A percentile compares a stretch with the other conserved stretches of the same genome.
These are phyloP conservation scores for Picus viridis DNA, from an alignment of 2,797 vertebrate genomes.

Conservation along the genomic window DNA sequence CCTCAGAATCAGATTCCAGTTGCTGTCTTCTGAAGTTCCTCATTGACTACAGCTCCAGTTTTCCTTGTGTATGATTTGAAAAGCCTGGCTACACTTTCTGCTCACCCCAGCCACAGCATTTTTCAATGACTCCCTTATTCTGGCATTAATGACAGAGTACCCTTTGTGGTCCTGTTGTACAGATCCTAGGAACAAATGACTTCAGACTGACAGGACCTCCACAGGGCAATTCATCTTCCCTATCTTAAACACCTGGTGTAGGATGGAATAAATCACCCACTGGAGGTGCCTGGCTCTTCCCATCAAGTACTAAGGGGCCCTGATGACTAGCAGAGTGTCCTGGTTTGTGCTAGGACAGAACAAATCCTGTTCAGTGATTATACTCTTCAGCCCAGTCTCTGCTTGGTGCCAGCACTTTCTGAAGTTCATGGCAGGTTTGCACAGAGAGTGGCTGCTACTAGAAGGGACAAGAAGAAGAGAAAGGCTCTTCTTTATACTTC, in stretches of 20 bases:
- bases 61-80: slow-evolving; percentile 57
- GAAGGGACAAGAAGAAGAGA: too few relatives aligned
- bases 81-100: slow-evolving; percentile 52
- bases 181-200: slow-evolving; percentile 39
- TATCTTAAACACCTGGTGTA: slow-evolving; percentile 23
- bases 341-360: too few relatives aligned
- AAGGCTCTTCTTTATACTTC: too few relatives aligned
- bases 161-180: slow-evolving; percentile 24
- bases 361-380: too few relatives aligned
- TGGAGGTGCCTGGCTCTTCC: slow-evolving; percentile 12
- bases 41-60: slow-evolving; percentile 52
- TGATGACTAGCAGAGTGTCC: background rate
- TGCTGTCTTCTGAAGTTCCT: slow-evolving; percentile 46
- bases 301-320: background rate
- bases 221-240: slow-evolving; percentile 20
- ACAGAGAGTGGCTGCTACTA: too few relatives aligned
- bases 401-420: too few relatives aligned
- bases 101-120: slow-evolving; percentile 30
- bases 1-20: slow-evolving; percentile 44
- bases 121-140: slow-evolving; percentile 50
- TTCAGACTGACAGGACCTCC: slow-evolving; percentile 47
- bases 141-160: slow-evolving; percentile 46
- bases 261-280: slow-evolving; percentile 2
- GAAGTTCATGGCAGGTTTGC: too few relatives aligned
- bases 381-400: too few relatives aligned